These are phyloP conservation scores for Pithys albifrons DNA, from an alignment of 2,113 vertebrate genomes.

Conservation along the genomic window DNA sequence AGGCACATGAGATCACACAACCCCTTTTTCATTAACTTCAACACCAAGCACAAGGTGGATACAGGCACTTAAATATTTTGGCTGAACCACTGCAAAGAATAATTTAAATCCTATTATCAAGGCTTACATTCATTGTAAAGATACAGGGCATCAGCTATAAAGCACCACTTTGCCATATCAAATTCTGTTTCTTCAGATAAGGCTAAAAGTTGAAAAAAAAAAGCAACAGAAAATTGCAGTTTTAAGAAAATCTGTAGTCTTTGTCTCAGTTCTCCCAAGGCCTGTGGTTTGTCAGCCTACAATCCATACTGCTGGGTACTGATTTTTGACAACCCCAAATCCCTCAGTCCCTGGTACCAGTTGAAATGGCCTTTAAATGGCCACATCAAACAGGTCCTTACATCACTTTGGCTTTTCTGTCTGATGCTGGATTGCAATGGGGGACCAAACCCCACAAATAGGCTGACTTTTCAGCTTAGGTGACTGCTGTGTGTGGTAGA, in stretches of 20 bases:
- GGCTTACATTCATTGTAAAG: background rate
- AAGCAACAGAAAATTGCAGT: background rate
- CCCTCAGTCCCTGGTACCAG: background rate
- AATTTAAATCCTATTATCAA: background rate
- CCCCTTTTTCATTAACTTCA: background rate
- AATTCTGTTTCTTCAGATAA: background rate
- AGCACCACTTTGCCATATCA: background rate
- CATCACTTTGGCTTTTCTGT: background rate
- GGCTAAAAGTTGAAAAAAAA: background rate
- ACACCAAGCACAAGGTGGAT: background rate
- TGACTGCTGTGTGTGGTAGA: background rate
- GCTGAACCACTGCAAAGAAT: background rate
- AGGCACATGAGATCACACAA: background rate
- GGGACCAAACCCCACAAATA: background rate
- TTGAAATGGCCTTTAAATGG: background rate
- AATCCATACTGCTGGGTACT: background rate
- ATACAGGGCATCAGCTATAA: background rate
- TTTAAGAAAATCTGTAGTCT: background rate
- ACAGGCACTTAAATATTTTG: background rate
- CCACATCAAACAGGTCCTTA: background rate
- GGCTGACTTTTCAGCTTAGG: background rate
- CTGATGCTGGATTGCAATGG: background rate
- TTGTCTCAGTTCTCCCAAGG: background rate
- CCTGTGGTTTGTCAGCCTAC: background rate
- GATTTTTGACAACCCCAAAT: background rate